phyloP scores from a whole-genome alignment of 2,113 vertebrate genomes.

The Microcebus murinus region DNA sequence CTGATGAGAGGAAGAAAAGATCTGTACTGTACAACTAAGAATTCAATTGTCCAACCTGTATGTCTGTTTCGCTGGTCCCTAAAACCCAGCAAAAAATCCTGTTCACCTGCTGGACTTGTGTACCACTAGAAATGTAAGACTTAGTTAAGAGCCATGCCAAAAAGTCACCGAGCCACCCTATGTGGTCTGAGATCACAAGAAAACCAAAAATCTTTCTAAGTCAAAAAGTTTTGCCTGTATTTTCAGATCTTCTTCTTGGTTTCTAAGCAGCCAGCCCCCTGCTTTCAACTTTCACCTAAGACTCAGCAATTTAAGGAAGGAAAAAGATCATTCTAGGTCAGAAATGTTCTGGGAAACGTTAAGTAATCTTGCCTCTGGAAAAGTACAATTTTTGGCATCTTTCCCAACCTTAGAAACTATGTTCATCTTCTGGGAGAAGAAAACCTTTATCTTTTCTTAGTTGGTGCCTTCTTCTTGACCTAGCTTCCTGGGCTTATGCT shows the following conservation, averaged over 20 bases:
- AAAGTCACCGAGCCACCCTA: background rate
- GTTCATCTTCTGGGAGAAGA: background rate
- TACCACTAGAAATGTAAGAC: background rate
- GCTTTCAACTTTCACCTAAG: background rate
- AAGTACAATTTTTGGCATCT: background rate
- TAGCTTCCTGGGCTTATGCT: background rate
- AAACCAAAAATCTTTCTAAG: background rate
- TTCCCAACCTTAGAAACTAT: background rate
- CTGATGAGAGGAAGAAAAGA: background rate
- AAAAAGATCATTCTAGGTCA: slow-evolving; percentile 17
- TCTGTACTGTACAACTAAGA: background rate
- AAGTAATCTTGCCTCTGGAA: background rate
- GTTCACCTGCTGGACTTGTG: background rate
- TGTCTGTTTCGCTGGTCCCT: background rate
- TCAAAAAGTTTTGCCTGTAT: background rate
- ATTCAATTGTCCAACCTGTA: background rate
- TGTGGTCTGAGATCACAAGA: background rate
- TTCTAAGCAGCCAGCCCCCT: background rate
- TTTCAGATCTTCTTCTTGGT: background rate
- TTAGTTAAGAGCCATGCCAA: background rate
- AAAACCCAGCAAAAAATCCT: background rate
- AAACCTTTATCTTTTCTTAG: background rate
- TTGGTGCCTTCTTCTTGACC: background rate
- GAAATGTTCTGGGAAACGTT: slow-evolving; percentile 48
- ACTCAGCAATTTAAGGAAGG: slow-evolving; percentile 3